Evolutionary conservation across 2,113 vertebrate genomes (phyloP), one percentile per base, ranked within the genome.

Genomic region (Syrrhaptes paradoxus): DNA sequence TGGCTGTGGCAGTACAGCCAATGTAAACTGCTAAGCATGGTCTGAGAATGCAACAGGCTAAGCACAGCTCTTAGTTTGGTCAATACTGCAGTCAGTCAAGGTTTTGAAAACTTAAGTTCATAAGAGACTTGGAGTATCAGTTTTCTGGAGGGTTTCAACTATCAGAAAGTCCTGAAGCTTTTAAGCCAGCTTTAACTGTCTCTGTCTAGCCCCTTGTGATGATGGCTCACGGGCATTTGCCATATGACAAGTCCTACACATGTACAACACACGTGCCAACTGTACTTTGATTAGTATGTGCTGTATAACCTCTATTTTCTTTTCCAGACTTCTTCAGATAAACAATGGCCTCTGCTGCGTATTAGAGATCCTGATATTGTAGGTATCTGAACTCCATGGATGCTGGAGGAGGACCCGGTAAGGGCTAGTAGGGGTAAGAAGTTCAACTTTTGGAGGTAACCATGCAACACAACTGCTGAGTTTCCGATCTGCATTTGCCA

Each of bases 401-500:
- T 71, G 13, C 10, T 36, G 26, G 31, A 61, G 20, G 24, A 71
- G 14, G 10, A 61, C 41, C 14, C n/a, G 4, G 1, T 8, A 41
- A 41, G 6, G 7, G n/a, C 10, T 32, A 12, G 6, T 38, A 16
- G 57, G 25, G 46, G 13, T 4, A 18, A 34, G 26, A 29, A 59
- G 13, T 22, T 59, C 21, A 20, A 1, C 1, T 2, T 41, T 41
- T 52, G 17, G 10, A 71, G 21, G 3, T 34, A 68, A 65, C n/a
- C 1, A 1, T 58, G 38, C 45, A 49, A 28, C 0, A 1, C 52
- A 49, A 38, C 29, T 49, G 26, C 7, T 11, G 14, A 62, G 10
- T 38, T 66, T 87, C 55, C 41, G 24, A 87, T 62, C 18, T 28
- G n/a, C 19, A 20, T 66, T 62, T 78, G 29, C 59, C 45, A 10